A percentile compares a stretch with the other conserved stretches of the same genome.
These are phyloP conservation scores for Forbesichthys papilliferus DNA, from an alignment of 2,113 vertebrate species.

Conservation along the genomic window DNA sequence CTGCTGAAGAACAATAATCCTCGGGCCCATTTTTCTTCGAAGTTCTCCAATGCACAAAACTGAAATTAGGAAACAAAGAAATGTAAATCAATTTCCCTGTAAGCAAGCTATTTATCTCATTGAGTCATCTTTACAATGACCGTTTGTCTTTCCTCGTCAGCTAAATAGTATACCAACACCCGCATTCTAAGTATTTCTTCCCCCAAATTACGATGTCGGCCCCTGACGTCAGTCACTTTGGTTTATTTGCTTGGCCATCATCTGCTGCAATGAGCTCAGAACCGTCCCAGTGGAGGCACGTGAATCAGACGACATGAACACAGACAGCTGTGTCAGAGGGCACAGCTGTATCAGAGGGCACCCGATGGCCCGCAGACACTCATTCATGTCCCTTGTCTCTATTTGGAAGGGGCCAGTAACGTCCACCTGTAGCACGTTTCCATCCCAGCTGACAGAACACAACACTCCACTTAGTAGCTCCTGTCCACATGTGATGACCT, in stretches of 20 bases:
- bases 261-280: slow-evolving; percentile 26
- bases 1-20: slow-evolving; percentile 15
- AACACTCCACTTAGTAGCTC: slow-evolving; percentile 59
- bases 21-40: slow-evolving; percentile 13
- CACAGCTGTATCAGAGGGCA: slow-evolving; percentile 64
- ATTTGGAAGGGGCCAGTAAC: slow-evolving; percentile 40
- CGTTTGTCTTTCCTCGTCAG: slow-evolving; percentile 14
- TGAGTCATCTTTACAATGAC: not conserved
- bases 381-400: slow-evolving; percentile 63
- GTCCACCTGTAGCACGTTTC: slow-evolving; percentile 24
- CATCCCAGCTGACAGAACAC: slow-evolving; percentile 56
- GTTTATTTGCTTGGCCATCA: slow-evolving; percentile 30
- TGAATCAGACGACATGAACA: slow-evolving; percentile 60
- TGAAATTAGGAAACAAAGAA: slow-evolving; percentile 29
- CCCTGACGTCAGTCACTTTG: slow-evolving; percentile 13
- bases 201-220: slow-evolving; percentile 15
- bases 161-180: not conserved
- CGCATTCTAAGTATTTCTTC: slow-evolving; percentile 13
- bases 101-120: slow-evolving; percentile 6
- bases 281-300: slow-evolving; percentile 38
- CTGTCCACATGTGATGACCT: slow-evolving; percentile 51
- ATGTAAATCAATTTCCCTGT: slow-evolving; percentile 21
- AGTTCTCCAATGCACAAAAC: slow-evolving; percentile 1
- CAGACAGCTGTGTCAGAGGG: slow-evolving; percentile 64
- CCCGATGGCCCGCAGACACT: slow-evolving; percentile 53